A percentile compares a stretch with the other conserved stretches of the same genome.
These are phyloP conservation scores for Pseudorasbora parva DNA, from an alignment of 2,113 vertebrate species.

Conservation along the genomic window DNA sequence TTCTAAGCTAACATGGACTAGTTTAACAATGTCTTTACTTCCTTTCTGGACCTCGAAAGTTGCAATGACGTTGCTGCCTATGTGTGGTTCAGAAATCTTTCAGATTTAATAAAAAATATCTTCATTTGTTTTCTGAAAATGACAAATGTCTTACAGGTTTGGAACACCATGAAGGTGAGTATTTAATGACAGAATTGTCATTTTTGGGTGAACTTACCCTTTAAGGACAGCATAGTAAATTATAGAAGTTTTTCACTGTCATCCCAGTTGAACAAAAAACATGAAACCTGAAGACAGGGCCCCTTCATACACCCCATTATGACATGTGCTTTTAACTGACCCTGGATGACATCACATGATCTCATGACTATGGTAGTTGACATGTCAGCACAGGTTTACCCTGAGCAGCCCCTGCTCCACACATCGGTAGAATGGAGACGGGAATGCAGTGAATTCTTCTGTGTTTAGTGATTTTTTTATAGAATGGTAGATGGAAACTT, in stretches of 20 bases:
- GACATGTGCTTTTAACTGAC: conserved; percentile 54
- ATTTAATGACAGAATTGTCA: too few relatives aligned
- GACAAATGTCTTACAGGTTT: too few relatives aligned
- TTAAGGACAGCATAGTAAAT: not conserved
- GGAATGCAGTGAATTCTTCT: conserved; percentile 26
- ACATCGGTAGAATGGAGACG: conserved; percentile 39
- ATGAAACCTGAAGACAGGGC: conserved; percentile 8
- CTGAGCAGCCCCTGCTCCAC: conserved; percentile 61
- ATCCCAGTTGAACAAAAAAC: not conserved
- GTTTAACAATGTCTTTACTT: too few relatives aligned
- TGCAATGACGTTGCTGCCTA: too few relatives aligned
- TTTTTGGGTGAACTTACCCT: too few relatives aligned
- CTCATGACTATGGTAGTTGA: conserved; percentile 75
- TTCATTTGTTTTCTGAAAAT: too few relatives aligned
- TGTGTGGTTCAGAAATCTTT: too few relatives aligned
- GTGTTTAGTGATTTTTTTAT: conserved; percentile 16
- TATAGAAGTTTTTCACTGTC: not conserved
- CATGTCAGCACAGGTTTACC: conserved; percentile 71
- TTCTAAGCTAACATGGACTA: too few relatives aligned
- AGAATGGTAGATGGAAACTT: not conserved
- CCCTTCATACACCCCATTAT: not conserved
- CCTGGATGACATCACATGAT: conserved; percentile 79
- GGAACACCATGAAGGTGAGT: too few relatives aligned
- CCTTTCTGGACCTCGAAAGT: too few relatives aligned
- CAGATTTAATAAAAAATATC: too few relatives aligned